Conservation (phyloP, 2,113 vertebrate genomes). For the Varanus salvator region DNA sequence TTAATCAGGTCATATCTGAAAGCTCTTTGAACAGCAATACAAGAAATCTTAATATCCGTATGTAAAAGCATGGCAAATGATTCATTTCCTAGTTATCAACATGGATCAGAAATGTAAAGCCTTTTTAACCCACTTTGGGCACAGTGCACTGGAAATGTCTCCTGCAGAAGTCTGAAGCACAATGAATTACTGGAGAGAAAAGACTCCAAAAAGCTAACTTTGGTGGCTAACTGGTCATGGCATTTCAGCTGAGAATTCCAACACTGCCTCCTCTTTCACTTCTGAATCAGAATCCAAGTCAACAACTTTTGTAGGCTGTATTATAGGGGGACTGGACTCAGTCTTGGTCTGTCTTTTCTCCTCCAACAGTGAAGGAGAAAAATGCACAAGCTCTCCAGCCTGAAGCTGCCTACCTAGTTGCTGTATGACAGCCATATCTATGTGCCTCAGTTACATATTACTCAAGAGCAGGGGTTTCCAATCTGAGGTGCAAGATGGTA, state of each 20-base stretch:
- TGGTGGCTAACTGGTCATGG: background rate
- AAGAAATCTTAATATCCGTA: background rate
- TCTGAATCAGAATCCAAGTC: too few relatives aligned
- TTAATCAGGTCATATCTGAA: background rate
- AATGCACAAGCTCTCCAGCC: too few relatives aligned
- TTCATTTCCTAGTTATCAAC: background rate
- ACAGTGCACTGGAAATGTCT: background rate
- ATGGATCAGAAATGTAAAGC: background rate
- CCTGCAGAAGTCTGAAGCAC: too few relatives aligned
- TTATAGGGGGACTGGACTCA: too few relatives aligned
- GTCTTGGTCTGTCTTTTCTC: too few relatives aligned
- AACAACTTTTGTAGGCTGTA: too few relatives aligned
- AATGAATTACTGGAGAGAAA: too few relatives aligned
- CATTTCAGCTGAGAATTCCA: too few relatives aligned
- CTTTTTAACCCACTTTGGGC: background rate
- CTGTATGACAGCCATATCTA: background rate
- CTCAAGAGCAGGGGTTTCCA: too few relatives aligned
- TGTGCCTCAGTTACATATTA: background rate
- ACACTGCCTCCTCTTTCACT: too few relatives aligned
- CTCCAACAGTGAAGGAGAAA: too few relatives aligned
- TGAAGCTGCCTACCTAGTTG: background rate
- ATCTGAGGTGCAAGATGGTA: too few relatives aligned
- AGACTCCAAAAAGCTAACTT: background rate
- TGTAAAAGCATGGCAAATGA: background rate
- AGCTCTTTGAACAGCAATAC: background rate